Base-by-base conservation (phyloP, 1,140 invertebrate species). In the Venturia canescens region DNA sequence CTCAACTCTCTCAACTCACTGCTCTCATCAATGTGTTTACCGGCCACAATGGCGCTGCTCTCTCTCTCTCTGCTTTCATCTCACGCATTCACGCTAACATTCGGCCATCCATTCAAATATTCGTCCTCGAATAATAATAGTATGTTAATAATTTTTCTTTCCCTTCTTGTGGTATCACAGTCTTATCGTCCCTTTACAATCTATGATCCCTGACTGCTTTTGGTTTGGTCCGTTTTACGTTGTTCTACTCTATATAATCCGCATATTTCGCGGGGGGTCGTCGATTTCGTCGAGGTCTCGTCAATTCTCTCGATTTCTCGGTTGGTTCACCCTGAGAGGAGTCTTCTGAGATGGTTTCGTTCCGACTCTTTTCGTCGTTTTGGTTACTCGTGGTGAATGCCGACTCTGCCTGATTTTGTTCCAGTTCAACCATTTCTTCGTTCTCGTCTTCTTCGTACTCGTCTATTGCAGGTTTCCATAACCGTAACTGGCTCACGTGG, bases 21-120 rank as follows among this genome's bases (percentile, higher is more conserved):
- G n/a, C n/a, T n/a, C n/a, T n/a, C n/a, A n/a, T n/a, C n/a, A n/a
- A n/a, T n/a, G n/a, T n/a, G n/a, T 44, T 44, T 15, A 44, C 38
- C 6, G 11, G 53, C 53, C 53, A 16, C 53, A 4, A 16, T 18
- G 9, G 11, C 53, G 4, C 53, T 57, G 4, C 53, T n/a, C 53
- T 16, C 53, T 18, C 16, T n/a, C n/a, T 57, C 53, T 4, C 16
- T 57, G 4, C 6, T 57, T 16, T 57, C 53, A 4, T 16, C 4
- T 57, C n/a, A 6, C 53, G 5, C 53, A 60, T 60, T 18, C 3
- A 23, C 57, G 57, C 57, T 60, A 60, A 60, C 57, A 60, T 60
- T 60, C 57, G 57, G 57, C 57, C 6, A 60, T 60, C 57, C 57
- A 9, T n/a, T 60, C 57, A 1, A 60, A 60, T 60, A 60, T 60